Conservation (phyloP, 2,113 vertebrate species). For the Seriola quinqueradiata region DNA sequence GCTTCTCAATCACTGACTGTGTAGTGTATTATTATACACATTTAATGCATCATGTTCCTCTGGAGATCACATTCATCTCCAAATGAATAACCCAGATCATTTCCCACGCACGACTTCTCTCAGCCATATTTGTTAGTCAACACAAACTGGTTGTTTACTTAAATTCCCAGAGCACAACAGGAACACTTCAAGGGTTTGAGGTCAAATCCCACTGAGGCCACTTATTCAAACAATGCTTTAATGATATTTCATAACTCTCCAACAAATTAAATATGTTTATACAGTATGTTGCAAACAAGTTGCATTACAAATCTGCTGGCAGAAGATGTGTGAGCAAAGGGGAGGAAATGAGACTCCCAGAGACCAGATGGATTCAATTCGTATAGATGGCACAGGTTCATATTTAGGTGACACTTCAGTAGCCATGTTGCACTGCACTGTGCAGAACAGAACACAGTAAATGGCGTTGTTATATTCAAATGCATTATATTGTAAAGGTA, state of each 20-base stretch:
- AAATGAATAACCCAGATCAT: background rate
- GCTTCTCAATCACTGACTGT: too few species aligned
- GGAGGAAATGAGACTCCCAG: conserved; percentile 10
- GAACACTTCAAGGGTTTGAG: background rate
- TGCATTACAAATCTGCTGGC: background rate
- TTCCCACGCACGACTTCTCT: background rate
- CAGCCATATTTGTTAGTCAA: background rate
- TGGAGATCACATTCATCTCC: conserved; percentile 11
- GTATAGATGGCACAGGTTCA: background rate
- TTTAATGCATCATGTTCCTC: background rate
- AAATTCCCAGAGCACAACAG: background rate
- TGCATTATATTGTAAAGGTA: too few species aligned
- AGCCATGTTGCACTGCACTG: background rate
- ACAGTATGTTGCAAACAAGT: background rate
- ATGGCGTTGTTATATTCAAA: too few species aligned
- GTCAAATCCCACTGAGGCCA: conserved; percentile 4
- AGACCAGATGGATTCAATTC: background rate
- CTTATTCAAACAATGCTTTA: background rate
- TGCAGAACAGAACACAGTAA: background rate
- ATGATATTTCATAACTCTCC: background rate
- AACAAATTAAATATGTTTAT: background rate
- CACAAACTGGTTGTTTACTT: conserved; percentile 28
- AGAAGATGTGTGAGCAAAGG: conserved; percentile 8
- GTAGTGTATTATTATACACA: too few species aligned
- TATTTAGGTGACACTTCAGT: background rate